Percentiles rank a stretch among this genome's conserved stretches.
phyloP scores from a whole-genome alignment of 2,888 invertebrate genomes.

The Pseudococcus longispinus region DNA sequence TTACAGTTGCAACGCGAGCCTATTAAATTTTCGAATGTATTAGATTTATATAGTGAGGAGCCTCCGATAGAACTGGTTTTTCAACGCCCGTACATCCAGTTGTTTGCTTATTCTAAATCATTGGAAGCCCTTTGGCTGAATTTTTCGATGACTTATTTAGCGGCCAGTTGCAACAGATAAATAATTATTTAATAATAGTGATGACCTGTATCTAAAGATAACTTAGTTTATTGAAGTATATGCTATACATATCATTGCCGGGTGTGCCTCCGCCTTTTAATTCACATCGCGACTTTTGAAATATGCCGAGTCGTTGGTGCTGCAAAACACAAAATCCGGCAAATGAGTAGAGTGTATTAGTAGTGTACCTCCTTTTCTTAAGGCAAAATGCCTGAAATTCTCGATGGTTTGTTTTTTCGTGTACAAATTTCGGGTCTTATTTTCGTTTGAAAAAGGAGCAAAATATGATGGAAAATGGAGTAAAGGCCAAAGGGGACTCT shows the following conservation, averaged over 20 bases:
- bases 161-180: slow-evolving; percentile 43
- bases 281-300: not conserved
- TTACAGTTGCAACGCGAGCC: slow-evolving; percentile 35
- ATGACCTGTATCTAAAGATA: slow-evolving; percentile 47
- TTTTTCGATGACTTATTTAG: slow-evolving; percentile 48
- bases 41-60: not conserved
- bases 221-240: slow-evolving; percentile 1
- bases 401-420: too few relatives aligned
- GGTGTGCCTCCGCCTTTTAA: not conserved
- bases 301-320: not conserved
- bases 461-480: too few relatives aligned
- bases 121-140: slow-evolving; percentile 37
- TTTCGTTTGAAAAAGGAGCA: too few relatives aligned
- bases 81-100: not conserved
- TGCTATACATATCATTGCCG: not conserved
- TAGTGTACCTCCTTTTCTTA: too few relatives aligned
- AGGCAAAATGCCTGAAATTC: too few relatives aligned
- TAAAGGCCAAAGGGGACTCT: too few relatives aligned
- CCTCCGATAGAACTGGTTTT: slow-evolving; percentile 17
- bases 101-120: slow-evolving; percentile 42
- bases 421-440: too few relatives aligned
- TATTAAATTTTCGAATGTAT: slow-evolving; percentile 42
- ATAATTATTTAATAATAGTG: slow-evolving; percentile 45
- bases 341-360: not conserved
- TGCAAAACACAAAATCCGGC: not conserved